Evolutionary conservation across 92 coral and sea anemone genomes (phyloP), one percentile per base, ranked within the genome.

Genomic region (Phenganax stokvisi): DNA sequence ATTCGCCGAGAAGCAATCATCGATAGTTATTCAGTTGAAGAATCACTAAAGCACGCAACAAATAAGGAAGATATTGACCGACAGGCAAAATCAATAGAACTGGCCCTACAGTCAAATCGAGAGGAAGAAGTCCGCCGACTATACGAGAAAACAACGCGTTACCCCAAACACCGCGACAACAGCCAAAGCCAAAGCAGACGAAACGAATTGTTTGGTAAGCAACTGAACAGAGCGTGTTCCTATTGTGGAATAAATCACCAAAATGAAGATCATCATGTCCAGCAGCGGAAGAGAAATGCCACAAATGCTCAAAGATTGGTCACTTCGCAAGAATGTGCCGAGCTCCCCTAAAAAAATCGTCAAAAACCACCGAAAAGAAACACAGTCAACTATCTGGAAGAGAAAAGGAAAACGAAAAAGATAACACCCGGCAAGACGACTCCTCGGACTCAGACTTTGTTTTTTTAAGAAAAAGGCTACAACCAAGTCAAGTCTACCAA

Each of bases 1-100:
- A 79, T 84, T 30, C 79, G 64, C 71, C 62, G 73, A 27, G 83
- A 84, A 71, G 87, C 87, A 57, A 84, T 84, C 84, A 62, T 84
- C 51, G 57, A 78, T 56, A 25, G 31, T 16, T 84, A 71, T 17
- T 54, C 87, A 25, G 17, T 84, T 12, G 54, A 58, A 20, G 83
- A 84, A 68, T 52, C 56, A 10, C 31, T 70, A 47, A 70, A 78
- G 12, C 84, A 84, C 51, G 70, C 73, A 12, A 84, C 73, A n/a
- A 83, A 83, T 30, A 83, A 59, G 59, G 75, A 72, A 56, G 59
- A 83, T 9, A 63, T 63, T 8, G 56, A 78, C 69, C 28, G 83
- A 17, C 80, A 78, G 51, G 69, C 74, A 3, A 20, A 64, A 25
- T 56, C 57, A 9, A 84, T 76, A 66, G 83, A 66, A 60, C 15